Conservation (phyloP, 2,797 vertebrate species). For the Mus caroli region DNA sequence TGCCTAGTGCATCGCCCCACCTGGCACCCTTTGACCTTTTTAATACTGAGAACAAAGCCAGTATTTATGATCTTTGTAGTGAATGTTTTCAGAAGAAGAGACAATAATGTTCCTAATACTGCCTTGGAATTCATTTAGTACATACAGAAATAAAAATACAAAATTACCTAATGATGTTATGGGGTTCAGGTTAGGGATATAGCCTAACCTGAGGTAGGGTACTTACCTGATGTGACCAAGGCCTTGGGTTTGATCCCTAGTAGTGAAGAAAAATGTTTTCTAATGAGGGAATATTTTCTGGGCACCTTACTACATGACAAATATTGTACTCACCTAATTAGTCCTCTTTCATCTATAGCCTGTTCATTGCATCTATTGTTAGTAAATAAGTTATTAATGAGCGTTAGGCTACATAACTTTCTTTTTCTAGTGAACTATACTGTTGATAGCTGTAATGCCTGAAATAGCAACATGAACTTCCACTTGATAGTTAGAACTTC, state of each 20-base stretch:
- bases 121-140: not conserved
- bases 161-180: not conserved
- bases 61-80: conserved; percentile 45
- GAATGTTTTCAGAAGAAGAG: not conserved
- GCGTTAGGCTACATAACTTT: not conserved
- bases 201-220: not conserved
- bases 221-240: not conserved
- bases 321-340: conserved; percentile 38
- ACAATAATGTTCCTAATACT: conserved; percentile 18
- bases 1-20: not conserved
- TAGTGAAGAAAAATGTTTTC: not conserved
- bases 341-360: not conserved
- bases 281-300: conserved; percentile 17
- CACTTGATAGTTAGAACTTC: conserved; percentile 16
- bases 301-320: not conserved
- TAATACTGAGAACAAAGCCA: not conserved
- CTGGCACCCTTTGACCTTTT: not conserved
- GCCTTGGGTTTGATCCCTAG: not conserved
- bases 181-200: not conserved
- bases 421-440: not conserved
- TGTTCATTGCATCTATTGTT: conserved; percentile 30
- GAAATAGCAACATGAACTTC: not conserved
- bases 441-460: not conserved
- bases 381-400: conserved; percentile 21
- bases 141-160: conserved; percentile 47